Percentiles rank a stretch among this genome's conserved stretches.
Evolutionary conservation across 2,888 invertebrate genomes (phyloP).

Genomic region (Auanema freiburgensis): DNA sequence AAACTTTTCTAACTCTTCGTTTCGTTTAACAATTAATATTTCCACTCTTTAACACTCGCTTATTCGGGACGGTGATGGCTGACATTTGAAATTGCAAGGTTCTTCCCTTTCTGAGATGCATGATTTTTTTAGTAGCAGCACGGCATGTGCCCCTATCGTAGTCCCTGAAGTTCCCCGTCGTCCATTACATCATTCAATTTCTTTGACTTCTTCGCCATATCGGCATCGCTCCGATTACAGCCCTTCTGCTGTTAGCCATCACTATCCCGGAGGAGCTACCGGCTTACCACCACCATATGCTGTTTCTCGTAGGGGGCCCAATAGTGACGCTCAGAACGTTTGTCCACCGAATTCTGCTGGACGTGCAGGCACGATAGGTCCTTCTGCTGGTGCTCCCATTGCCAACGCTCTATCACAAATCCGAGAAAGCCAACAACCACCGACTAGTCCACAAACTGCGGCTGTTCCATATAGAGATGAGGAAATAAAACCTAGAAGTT

Average conservation of each 20-base stretch:
- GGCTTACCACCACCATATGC: conserved; percentile 20
- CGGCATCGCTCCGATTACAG: conserved; percentile 24
- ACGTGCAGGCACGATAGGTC: conserved; percentile 57
- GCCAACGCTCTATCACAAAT: conserved; percentile 39
- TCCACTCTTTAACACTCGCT: neutral
- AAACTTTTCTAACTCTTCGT: neutral
- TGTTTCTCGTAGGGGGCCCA: conserved; percentile 19
- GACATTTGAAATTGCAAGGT: neutral
- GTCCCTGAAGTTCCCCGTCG: conserved; percentile 19
- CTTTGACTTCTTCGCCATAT: conserved; percentile 38
- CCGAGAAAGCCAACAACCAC: conserved; percentile 26
- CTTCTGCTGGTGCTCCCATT: conserved; percentile 34
- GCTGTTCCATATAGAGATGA: conserved; percentile 74
- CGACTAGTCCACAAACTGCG: conserved; percentile 18
- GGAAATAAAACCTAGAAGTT: conserved; percentile 90
- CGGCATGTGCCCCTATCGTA: conserved; percentile 21
- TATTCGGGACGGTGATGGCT: neutral
- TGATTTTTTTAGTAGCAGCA: conserved; percentile 34
- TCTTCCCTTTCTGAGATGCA: no score
- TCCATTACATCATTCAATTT: conserved; percentile 45
- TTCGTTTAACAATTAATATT: neutral
- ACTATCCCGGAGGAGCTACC: conserved; percentile 23
- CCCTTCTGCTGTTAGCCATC: conserved; percentile 22
- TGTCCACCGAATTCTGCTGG: conserved; percentile 34
- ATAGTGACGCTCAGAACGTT: conserved; percentile 11